Evolutionary conservation across 2,113 vertebrate genomes (phyloP).

Genomic region (Trinectes maculatus): DNA sequence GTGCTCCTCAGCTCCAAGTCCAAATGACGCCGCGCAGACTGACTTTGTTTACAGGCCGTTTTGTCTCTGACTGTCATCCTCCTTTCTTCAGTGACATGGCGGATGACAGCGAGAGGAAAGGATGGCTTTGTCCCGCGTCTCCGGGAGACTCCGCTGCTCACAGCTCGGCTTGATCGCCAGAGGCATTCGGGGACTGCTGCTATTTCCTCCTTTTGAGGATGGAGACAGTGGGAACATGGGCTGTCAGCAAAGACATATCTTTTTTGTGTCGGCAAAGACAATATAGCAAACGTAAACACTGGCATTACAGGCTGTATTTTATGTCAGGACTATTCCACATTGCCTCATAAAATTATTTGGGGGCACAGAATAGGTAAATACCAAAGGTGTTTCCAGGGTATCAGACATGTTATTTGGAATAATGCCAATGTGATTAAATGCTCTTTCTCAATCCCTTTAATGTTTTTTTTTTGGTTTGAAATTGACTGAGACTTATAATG

Average conservation of each 20-base stretch:
- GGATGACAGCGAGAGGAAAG: slow-evolving; percentile 17
- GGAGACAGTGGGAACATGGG: slow-evolving; percentile 2
- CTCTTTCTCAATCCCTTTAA: slow-evolving; percentile 11
- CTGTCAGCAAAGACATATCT: slow-evolving; percentile 4
- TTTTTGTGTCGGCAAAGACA: background rate
- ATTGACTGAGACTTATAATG: slow-evolving; percentile 11
- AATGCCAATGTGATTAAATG: slow-evolving; percentile 18
- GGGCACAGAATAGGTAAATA: slow-evolving; percentile 49
- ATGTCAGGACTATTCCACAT: slow-evolving; percentile 9
- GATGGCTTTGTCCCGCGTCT: slow-evolving; percentile 21
- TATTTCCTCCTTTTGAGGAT: slow-evolving; percentile 18
- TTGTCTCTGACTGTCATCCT: slow-evolving; percentile 2
- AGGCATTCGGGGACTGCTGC: slow-evolving; percentile 20
- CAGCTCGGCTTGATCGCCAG: slow-evolving; percentile 22
- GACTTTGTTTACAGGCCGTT: slow-evolving; percentile 15
- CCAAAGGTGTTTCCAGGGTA: no score
- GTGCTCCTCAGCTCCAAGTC: slow-evolving; percentile 11
- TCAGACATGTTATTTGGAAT: slow-evolving; percentile 25
- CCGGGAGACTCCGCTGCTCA: slow-evolving; percentile 7
- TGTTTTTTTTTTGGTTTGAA: slow-evolving; percentile 23
- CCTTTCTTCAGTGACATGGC: slow-evolving; percentile 8
- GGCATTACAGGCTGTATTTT: slow-evolving; percentile 6
- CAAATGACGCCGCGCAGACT: background rate
- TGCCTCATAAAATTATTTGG: slow-evolving; percentile 44
- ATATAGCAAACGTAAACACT: background rate